Evolutionary conservation across 2,797 vertebrate genomes (phyloP), one percentile per base, ranked within the genome.

Genomic region (Morelia viridis): DNA sequence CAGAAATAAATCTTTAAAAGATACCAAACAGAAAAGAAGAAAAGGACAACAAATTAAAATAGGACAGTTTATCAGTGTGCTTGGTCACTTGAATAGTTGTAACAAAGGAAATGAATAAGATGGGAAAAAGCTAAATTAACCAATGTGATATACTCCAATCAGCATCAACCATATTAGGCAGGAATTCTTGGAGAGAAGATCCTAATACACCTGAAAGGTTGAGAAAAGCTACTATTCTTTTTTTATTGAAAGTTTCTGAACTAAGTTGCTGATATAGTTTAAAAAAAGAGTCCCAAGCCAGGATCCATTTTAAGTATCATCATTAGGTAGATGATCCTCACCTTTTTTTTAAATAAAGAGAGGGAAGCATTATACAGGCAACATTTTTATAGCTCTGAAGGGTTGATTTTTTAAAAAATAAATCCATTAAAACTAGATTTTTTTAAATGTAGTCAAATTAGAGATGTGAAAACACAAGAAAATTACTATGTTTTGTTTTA

Each of bases 401-500:
- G 71, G 7, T 24, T 53, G n/a, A 61, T 90, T 90, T 83, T 71
- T 35, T 46, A 22, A 28, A 46, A 35, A 71, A 64, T 28, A 53
- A 24, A 11, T 56, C 3, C 15, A 35, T 89, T 24, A 71, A 89
- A 62, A 68, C 17, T 50, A 89, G 28, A 5, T 71, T 56, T 24
- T 64, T 65, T 28, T 71, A n/a, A 84, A 24, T 86, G 93, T 93
- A 85, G 56, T 94, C 96, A 93, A 60, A 60, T 60, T 15, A 60
- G 58, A 60, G 17, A 60, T 60, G 58, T 60, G 58, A 60, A 60
- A 60, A 60, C 17, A 60, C 17, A 17, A 60, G 17, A 60, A 19
- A 60, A 60, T 60, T 60, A 60, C 6, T 50, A 50, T 50, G 4
- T 60, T 60, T 60, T 60, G 58, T 60, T 60, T 60, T 60, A 17